Base-by-base conservation (phyloP, 2,888 invertebrate genomes). In the Octonoba sinensis region DNA sequence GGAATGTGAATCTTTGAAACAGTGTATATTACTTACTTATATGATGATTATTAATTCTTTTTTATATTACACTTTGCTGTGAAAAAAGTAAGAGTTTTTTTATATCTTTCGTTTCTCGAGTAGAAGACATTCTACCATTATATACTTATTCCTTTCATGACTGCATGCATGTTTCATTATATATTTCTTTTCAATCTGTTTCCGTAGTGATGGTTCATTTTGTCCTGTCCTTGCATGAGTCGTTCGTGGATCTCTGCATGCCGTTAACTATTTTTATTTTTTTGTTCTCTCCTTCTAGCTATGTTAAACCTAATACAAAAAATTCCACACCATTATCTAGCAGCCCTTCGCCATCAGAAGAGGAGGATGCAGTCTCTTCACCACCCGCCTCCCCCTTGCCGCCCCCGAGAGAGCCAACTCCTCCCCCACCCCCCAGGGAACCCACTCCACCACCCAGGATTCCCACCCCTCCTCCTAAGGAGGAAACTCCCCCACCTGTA, bases 301-400 rank as follows among this genome's bases (percentile, higher is more conserved):
- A 51, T 66, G 72, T 79, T 79, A 79, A 79, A 67, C 67, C 72
- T 79, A 79, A 79, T 79, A 73, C 79, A 79, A 79, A 79, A 79
- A 72, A 51, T 79, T 79, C 79, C 72, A 73, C 79, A 79, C 71
- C 79, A 79, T 79, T 79, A 79, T 79, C 79, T 79, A 79, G 79
- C 79, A 79, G 79, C 59, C 67, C 72, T n/a, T 72, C 72, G 11
- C 59, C 57, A 16, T 46, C 79, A 8, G 47, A 78, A 22, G 79
- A 67, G 22, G 59, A 46, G 15, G 79, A 79, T n/a, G 51, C 64
- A 6, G 20, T 57, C 12, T 36, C 67, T 47, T 46, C 71, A 20
- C 76, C 76, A n/a, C 74, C 74, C 1, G 69, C 70, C 46, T 36
- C 44, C 18, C 66, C 65, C 16, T 24, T 73, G 6, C 74, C 81